Base-by-base conservation (phyloP, 2,113 vertebrate genomes). In the Callipepla californica region DNA sequence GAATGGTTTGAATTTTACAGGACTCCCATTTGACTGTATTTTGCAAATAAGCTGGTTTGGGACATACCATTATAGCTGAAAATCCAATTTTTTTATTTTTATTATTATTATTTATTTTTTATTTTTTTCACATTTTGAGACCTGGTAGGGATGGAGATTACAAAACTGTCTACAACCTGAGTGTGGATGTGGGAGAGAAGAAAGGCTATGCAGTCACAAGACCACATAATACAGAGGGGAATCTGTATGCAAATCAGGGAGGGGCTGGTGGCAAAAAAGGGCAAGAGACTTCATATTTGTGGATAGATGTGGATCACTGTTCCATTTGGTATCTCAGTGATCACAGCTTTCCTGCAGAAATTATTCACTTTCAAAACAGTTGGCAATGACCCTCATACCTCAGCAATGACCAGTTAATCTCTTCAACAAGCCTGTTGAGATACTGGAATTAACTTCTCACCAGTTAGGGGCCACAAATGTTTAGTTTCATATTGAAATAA, bases 181-280 rank as follows among this genome's bases (percentile, higher is more conserved):
- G 68, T 30, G 38, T 84, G 40, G 32, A 53, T 86, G 34, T 50
- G 25, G n/a, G 67, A 23, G 38, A 77, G 47, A 93, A 92, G 55
- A 92, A 90, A 85, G 34, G 28, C 50, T 69, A 20, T 76, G 58
- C 58, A 89, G 82, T 86, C 85, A 96, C 47, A 83, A 74, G 87
- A 59, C 42, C 50, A 1, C 59, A 77, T 91, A 5, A 0, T 55
- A 30, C 85, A 51, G 80, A 82, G 45, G 57, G 45, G 47, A 85
- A 28, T 77, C 57, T 20, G 32, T 48, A 45, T 44, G 17, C 5
- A 10, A 47, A 78, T 34, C 59, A 80, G 34, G 69, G 62, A 94
- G 25, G 40, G 22, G 21, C 17, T 74, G 57, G 51, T 58, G 68
- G 34, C 65, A 90, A 68, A 78, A 78, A 78, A 88, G 61, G 44